A percentile compares a stretch with the other conserved stretches of the same genome.
Conservation (phyloP, 2,888 invertebrate species). For the Drosophila meridiana region DNA sequence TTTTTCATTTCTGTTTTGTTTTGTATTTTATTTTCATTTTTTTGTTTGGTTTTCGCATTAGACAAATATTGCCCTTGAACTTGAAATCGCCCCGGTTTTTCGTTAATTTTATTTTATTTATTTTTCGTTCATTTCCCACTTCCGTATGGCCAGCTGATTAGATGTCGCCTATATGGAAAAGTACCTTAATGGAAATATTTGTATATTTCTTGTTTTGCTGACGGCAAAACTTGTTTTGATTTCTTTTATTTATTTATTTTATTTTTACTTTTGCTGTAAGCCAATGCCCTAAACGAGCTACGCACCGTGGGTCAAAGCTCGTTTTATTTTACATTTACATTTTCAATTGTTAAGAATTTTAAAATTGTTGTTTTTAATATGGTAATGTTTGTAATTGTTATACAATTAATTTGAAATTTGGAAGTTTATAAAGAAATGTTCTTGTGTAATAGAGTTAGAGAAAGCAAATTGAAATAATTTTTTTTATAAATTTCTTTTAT, state of each 20-base stretch:
- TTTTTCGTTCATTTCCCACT: slow-evolving; percentile 38
- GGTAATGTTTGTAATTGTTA: no score
- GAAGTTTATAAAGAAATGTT: background rate
- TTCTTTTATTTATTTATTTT: slow-evolving; percentile 17
- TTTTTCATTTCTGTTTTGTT: slow-evolving; percentile 2
- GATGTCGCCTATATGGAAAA: slow-evolving; percentile 42
- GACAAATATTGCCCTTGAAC: slow-evolving; percentile 48
- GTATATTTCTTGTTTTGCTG: slow-evolving; percentile 2
- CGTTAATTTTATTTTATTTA: slow-evolving; percentile 1
- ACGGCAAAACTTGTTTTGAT: slow-evolving; percentile 31
- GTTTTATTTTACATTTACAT: slow-evolving; percentile 4
- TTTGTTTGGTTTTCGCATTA: slow-evolving; percentile 27
- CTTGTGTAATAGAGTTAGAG: no score
- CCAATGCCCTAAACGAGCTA: slow-evolving; percentile 46
- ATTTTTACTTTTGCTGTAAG: slow-evolving; percentile 11
- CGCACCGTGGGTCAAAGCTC: slow-evolving; percentile 28
- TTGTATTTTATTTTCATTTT: slow-evolving; percentile 22
- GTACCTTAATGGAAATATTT: slow-evolving; percentile 40
- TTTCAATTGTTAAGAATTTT: background rate
- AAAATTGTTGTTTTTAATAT: no score
- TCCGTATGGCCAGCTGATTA: slow-evolving; percentile 35
- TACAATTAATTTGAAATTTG: background rate
- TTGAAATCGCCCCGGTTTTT: slow-evolving; percentile 29
- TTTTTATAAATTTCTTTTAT: no score
- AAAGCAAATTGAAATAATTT: no score